Conservation (phyloP, 2,888 invertebrate genomes). For the Caenorhabditis sinica region DNA sequence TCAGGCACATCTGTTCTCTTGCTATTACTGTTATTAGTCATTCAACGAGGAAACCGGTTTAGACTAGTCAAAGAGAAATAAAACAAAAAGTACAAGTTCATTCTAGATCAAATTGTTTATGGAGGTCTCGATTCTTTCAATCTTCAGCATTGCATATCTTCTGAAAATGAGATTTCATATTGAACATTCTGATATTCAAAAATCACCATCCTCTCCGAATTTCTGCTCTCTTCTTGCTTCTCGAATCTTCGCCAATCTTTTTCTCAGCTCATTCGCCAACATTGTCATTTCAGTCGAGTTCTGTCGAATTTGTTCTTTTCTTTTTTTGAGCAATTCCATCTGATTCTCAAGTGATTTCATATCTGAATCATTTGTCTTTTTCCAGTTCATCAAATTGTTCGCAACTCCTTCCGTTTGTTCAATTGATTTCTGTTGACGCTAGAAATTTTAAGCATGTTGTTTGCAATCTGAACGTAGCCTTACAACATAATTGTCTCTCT, state of each 20-base stretch:
- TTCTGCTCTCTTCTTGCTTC: not conserved
- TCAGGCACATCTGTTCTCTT: not conserved
- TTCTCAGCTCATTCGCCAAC: slow-evolving; percentile 23
- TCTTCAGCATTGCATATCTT: slow-evolving; percentile 15
- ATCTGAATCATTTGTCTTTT: slow-evolving; percentile 20
- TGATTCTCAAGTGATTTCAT: slow-evolving; percentile 39
- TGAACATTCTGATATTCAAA: not conserved
- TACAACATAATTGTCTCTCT: slow-evolving; percentile 38
- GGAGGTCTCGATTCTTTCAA: too few species aligned
- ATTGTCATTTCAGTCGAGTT: slow-evolving; percentile 41
- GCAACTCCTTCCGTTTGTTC: slow-evolving; percentile 31
- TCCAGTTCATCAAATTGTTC: slow-evolving; percentile 37
- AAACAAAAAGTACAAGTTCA: slow-evolving; percentile 10
- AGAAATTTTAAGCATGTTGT: not conserved
- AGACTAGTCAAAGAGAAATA: not conserved
- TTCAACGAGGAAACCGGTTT: slow-evolving; percentile 1
- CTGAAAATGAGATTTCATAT: not conserved
- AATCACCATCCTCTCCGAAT: slow-evolving; percentile 9
- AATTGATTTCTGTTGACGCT: slow-evolving; percentile 38
- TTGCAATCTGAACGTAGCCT: not conserved
- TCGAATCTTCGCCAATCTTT: slow-evolving; percentile 17
- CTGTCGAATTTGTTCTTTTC: slow-evolving; percentile 40
- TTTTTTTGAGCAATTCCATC: slow-evolving; percentile 31
- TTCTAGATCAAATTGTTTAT: not conserved
- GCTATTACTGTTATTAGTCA: not conserved